Evolutionary conservation across 2,113 vertebrate genomes (phyloP), one percentile per base, ranked within the genome.

Genomic region (Alligator sinensis): DNA sequence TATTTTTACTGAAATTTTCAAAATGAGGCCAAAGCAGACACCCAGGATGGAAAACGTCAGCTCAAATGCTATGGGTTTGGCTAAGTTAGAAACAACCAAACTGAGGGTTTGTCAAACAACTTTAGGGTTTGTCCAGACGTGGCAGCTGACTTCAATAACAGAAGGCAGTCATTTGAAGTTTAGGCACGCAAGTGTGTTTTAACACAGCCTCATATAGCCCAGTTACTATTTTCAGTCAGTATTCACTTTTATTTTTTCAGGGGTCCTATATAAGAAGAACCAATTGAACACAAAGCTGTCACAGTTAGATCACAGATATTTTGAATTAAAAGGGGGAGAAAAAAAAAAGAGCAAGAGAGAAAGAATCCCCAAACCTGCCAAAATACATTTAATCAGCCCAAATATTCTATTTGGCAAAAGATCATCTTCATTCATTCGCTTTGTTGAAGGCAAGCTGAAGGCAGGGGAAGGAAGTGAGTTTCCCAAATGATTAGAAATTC

Each of bases 401-500:
- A 92, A 81, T 47, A 79, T 5, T 88, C 70, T 66, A 18, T 9
- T 38, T 90, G 82, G 92, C 77, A 87, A 90, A 58, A 88, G 83
- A 79, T 55, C 18, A n/a, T 57, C 85, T 86, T 83, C 79, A 92
- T 80, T 85, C 76, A 14, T 58, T 88, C 17, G 57, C 82, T 47
- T 54, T 2, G 2, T 93, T 66, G 90, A 87, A 76, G 76, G 6
- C n/a, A 95, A 90, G 89, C 19, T 76, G 84, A 95, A 86, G 64
- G 78, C 76, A 72, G 68, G 74, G 78, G 57, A 93, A 88, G 62
- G 81, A 95, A 91, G 38, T 27, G 22, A 87, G 72, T 74, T 79
- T 96, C 92, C 91, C 76, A 92, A 84, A 77, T 77, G 87, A 95
- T 82, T 87, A 93, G 86, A 97, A 91, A 95, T 96, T 95, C 88